A percentile compares a stretch with the other conserved stretches of the same genome.
phyloP scores from a whole-genome alignment of 1,140 invertebrate genomes.

The Drosophila funebris region DNA sequence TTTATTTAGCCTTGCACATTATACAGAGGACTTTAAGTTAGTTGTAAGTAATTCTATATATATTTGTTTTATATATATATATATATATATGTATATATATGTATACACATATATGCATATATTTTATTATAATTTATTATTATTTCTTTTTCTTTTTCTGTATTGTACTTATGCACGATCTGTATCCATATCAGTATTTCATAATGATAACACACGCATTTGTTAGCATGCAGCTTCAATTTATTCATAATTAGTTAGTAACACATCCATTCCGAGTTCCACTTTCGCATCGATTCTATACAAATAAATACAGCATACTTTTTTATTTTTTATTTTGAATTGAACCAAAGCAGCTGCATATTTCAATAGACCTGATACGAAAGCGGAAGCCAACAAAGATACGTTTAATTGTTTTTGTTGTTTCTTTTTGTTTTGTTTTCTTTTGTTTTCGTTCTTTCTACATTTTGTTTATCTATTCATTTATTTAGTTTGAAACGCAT shows the following conservation, averaged over 20 bases:
- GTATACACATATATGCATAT: too few species aligned
- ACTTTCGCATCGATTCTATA: not conserved
- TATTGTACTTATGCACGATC: slow-evolving; percentile 55
- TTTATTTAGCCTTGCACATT: slow-evolving; percentile 70
- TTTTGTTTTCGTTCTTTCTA: slow-evolving; percentile 31
- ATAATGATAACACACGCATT: slow-evolving; percentile 35
- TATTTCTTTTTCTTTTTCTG: slow-evolving; percentile 21
- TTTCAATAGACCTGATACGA: not conserved
- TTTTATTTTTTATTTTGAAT: too few species aligned
- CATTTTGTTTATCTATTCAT: slow-evolving; percentile 60
- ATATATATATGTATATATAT: slow-evolving; percentile 21
- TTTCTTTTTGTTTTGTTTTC: slow-evolving; percentile 22
- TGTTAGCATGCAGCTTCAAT: slow-evolving; percentile 11
- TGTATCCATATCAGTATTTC: slow-evolving; percentile 33
- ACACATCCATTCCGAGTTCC: not conserved
- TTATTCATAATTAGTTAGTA: slow-evolving; percentile 23
- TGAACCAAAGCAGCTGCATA: not conserved
- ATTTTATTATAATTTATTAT: too few species aligned
- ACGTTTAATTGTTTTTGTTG: not conserved
- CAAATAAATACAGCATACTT: too few species aligned
- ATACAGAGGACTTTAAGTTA: slow-evolving; percentile 68
- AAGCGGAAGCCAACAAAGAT: not conserved
- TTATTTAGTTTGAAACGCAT: slow-evolving; percentile 63
- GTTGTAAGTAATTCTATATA: slow-evolving; percentile 43
- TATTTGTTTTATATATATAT: slow-evolving; percentile 20